phyloP scores from a whole-genome alignment of 2,113 vertebrate genomes.

The Leptodactylus fuscus region DNA sequence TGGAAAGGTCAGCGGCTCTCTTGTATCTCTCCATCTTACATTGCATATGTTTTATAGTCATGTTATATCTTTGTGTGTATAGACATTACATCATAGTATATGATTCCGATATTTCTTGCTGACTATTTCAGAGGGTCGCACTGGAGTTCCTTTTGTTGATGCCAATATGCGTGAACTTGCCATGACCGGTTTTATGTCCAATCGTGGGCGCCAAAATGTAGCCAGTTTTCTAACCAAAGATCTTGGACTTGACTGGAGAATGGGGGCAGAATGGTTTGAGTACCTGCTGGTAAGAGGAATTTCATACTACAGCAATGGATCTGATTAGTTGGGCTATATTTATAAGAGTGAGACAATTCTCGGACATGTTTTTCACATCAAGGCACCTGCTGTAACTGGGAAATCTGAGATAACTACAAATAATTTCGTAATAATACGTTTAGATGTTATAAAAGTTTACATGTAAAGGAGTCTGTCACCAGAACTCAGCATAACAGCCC shows the following conservation, averaged over 20 bases:
- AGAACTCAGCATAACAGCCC: no score
- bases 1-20: slow-evolving; percentile 77
- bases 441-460: no score
- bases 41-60: neutral
- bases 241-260: slow-evolving; percentile 83
- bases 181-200: slow-evolving; percentile 82
- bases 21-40: rapidly evolving
- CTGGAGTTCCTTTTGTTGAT: slow-evolving; percentile 84
- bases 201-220: slow-evolving; percentile 82
- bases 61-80: no score
- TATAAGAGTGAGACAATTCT: no score
- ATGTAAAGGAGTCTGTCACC: no score
- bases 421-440: no score
- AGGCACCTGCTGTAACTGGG: no score
- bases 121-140: slow-evolving; percentile 75
- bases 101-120: rapidly evolving
- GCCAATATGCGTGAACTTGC: slow-evolving; percentile 84
- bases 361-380: no score
- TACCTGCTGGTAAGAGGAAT: slow-evolving; percentile 74
- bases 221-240: slow-evolving; percentile 87
- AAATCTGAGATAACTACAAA: no score
- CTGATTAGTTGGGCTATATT: no score
- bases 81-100: no score
- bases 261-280: slow-evolving; percentile 86
- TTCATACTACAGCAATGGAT: no score